Conservation (phyloP, 2,113 vertebrate species). For the Melanerpes aurifrons region DNA sequence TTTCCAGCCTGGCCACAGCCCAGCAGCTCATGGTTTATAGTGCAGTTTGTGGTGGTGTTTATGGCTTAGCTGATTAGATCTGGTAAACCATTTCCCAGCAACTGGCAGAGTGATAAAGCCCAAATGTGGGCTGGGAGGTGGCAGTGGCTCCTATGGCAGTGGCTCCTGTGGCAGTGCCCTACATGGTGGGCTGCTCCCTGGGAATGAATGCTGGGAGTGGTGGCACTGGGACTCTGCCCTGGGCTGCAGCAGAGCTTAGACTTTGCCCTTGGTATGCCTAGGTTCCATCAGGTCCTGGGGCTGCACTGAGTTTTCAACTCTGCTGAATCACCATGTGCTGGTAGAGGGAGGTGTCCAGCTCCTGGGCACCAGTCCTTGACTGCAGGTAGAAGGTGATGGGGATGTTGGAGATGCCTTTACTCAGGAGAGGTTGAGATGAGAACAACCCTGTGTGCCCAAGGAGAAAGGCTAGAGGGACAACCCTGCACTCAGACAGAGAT, state of each 20-base stretch:
- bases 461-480: neutral
- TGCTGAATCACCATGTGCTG: fast-evolving
- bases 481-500: fast-evolving
- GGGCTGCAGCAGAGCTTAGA: neutral
- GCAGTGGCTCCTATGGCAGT: fast-evolving
- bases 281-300: fast-evolving
- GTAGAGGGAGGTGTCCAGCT: fast-evolving
- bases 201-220: neutral
- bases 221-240: neutral
- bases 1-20: neutral
- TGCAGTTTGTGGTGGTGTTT: neutral
- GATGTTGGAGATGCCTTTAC: neutral
- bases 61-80: neutral
- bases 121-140: fast-evolving
- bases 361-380: fast-evolving
- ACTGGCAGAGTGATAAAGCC: fast-evolving
- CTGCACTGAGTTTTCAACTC: fast-evolving
- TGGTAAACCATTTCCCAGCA: neutral
- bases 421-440: neutral
- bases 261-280: neutral
- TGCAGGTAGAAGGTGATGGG: neutral
- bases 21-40: fast-evolving
- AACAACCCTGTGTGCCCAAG: neutral
- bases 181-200: fast-evolving
- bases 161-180: fast-evolving